Percentiles rank a stretch among this genome's conserved stretches.
Conservation (phyloP, 2,888 invertebrate genomes). For the Phrixothrix hirtus region DNA sequence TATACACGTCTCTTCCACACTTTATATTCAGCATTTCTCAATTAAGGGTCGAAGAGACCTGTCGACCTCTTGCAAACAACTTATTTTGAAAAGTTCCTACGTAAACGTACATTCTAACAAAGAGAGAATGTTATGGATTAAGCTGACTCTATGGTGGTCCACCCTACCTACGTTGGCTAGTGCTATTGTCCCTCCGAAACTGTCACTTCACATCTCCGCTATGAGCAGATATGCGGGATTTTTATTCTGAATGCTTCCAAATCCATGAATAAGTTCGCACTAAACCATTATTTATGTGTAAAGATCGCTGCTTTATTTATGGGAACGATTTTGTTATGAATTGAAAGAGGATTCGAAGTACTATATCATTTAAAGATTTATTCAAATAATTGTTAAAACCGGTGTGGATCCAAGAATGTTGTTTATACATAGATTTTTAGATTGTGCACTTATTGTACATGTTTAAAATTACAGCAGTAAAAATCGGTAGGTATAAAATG, state of each 20-base stretch:
- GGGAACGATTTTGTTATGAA: constrained; percentile 37
- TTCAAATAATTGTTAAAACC: constrained; percentile 27
- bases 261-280: constrained; percentile 42
- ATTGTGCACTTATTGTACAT: constrained; percentile 1
- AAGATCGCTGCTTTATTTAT: constrained; percentile 39
- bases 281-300: constrained; percentile 43
- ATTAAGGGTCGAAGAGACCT: constrained; percentile 7
- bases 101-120: constrained; percentile 24
- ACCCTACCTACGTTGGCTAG: constrained; percentile 31
- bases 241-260: constrained; percentile 30
- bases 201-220: constrained; percentile 34
- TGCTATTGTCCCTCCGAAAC: constrained; percentile 36
- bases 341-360: constrained; percentile 32
- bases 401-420: constrained; percentile 17
- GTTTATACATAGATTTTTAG: too few species aligned
- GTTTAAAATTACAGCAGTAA: too few species aligned
- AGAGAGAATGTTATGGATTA: constrained; percentile 41
- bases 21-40: constrained; percentile 22
- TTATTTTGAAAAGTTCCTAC: constrained; percentile 19
- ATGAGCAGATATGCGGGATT: constrained; percentile 28
- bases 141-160: constrained; percentile 38
- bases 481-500: too few species aligned
- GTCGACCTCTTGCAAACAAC: constrained; percentile 15
- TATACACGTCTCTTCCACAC: constrained; percentile 18
- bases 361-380: constrained; percentile 37